Conservation (phyloP, 35 echinoderm and acorn worm species). For the Hemicentrotus pulcherrimus region DNA sequence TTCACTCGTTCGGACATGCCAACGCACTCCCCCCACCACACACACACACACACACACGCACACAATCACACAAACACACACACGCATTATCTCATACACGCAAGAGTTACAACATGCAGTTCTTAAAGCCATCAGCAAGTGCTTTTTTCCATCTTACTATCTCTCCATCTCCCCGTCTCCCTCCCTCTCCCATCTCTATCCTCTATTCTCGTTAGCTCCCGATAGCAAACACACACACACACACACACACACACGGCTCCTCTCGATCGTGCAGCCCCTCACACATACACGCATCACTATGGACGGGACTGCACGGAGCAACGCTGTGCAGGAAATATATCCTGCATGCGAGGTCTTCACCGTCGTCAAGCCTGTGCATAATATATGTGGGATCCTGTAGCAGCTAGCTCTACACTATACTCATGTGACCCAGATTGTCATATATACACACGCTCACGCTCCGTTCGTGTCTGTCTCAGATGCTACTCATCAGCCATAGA, state of each 20-base stretch:
- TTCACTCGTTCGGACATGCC: not conserved
- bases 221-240: not conserved
- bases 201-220: not conserved
- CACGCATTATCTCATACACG: not conserved
- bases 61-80: not conserved
- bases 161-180: not conserved
- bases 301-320: not conserved
- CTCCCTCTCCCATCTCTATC: not conserved
- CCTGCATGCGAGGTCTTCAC: conserved; percentile 14
- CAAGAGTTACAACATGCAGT: not conserved
- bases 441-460: not conserved
- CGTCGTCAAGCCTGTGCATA: not conserved
- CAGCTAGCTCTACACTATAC: not conserved
- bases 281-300: not conserved
- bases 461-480: not conserved
- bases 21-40: not conserved
- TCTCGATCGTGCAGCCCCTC: not conserved
- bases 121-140: not conserved
- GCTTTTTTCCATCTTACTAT: not conserved
- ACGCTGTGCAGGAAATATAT: conserved; percentile 9
- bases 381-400: not conserved
- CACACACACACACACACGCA: not conserved
- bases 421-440: not conserved
- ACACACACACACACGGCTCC: not conserved
- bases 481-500: not conserved